Evolutionary conservation across 2,113 vertebrate genomes (phyloP), one percentile per base, ranked within the genome.

Genomic region (Hepsetus odoe): DNA sequence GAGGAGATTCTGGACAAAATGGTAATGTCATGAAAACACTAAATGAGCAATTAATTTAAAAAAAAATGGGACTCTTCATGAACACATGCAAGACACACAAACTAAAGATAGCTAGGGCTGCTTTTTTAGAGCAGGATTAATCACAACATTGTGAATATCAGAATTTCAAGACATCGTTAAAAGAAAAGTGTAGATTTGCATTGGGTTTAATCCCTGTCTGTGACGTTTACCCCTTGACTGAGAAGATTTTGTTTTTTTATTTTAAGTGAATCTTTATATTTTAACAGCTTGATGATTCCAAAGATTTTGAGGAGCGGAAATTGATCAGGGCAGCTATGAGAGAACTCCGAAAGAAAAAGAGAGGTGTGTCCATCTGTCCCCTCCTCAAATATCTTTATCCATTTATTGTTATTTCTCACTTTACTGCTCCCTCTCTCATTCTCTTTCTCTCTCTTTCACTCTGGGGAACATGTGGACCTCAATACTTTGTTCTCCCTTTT

Each of bases 1-100:
- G 97, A 99, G 80, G 92, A 94, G 7, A 83, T 96, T 74, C 92
- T 99, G 76, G 98, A 99, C 90, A 97, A 95, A 89, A 99, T 99
- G 98, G 98, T 99, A 93, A 33, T 20, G 10, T 28, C 6, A 69
- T 4, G 18, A 4, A 35, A 35, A 20, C 30, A n/a, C 24, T 12
- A 16, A 1, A 0, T 20, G 13, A 74, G 26, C 38, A 33, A 5
- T 20, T 22, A 55, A 16, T 44, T 14, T 11, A 44, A 44, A 44
- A 14, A 44, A 42, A 42, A 42, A 42, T 42, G 40, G 12, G 6
- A n/a, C n/a, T n/a, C n/a, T n/a, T n/a, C n/a, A n/a, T n/a, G n/a
- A n/a, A 49, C 12, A 12, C 1, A 49, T 49, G 18, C 6, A 20
- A 20, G 6, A 20, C 46, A 49, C 46, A 5, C 12, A 9, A 42